Evolutionary conservation across 2,113 vertebrate species (phyloP).

Genomic region (Orycteropus afer): DNA sequence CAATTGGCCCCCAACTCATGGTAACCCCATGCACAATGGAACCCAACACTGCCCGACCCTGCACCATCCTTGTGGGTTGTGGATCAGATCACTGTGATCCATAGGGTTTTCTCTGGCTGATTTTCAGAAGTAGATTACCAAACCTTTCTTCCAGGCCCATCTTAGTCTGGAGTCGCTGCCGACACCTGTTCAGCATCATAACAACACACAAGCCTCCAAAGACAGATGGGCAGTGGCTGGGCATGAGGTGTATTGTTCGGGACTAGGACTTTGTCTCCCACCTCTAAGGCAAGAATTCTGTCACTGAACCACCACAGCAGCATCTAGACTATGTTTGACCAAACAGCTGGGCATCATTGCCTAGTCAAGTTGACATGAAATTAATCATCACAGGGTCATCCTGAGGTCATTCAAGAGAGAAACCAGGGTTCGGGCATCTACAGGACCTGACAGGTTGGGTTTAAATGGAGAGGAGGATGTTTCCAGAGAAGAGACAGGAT

Average conservation of each 20-base stretch:
- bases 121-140: not conserved
- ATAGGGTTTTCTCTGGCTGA: not conserved
- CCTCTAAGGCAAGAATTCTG: not conserved
- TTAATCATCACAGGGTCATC: not conserved
- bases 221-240: not conserved
- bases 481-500: not conserved
- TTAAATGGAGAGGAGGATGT: not conserved
- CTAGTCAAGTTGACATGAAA: not conserved
- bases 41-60: not conserved
- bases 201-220: not conserved
- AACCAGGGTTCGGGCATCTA: not conserved
- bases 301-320: not conserved
- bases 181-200: not conserved
- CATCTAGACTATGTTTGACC: not conserved
- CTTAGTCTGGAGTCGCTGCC: not conserved
- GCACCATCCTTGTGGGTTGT: not conserved
- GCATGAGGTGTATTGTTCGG: not conserved
- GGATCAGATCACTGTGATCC: not conserved
- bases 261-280: not conserved
- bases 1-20: no score
- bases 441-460: not conserved
- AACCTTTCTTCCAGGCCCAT: not conserved
- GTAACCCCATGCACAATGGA: not conserved
- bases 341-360: not conserved
- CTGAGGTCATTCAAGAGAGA: not conserved